Evolutionary conservation across 2,797 vertebrate genomes (phyloP), one percentile per base, ranked within the genome.

Genomic region (Xenentodon cancila): DNA sequence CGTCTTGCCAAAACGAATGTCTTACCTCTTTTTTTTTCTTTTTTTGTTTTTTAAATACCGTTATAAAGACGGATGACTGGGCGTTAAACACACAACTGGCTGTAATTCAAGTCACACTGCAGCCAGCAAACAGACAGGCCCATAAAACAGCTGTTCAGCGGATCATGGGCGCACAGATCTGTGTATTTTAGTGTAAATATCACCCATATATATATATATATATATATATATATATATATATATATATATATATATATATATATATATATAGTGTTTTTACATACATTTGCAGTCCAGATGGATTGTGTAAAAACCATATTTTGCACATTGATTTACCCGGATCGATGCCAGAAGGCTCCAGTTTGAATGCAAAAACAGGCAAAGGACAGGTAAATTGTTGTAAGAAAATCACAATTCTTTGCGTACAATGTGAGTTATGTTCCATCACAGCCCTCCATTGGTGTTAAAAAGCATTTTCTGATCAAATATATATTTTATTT

Each of bases 91-190:
- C 52, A 65, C 62, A 75, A 34, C 58, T 75, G 75, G 73, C 65
- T 81, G 71, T 21, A 61, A 71, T 78, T 83, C 76, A 77, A 74
- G 55, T 77, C 64, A 0, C 47, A 53, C 15, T 53, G 59, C 19
- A 46, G 19, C 47, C 65, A 68, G 9, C 34, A 59, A 15, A 15
- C 19, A 60, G 50, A 15, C 49, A 58, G 78, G 72, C 68, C 71
- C 8, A 21, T 17, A 54, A 53, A 60, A 64, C 78, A 73, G 70
- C 73, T 79, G 67, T 57, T 66, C 59, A 44, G 30, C 43, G 42
- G 4, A 59, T 59, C 56, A 45, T 32, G 18, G 40, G 0, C 47
- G 48, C 18, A 7, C 20, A 60, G 18, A 46, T 56, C 34, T 59
- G 22, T 63, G 48, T 30, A 48, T 40, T 15, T 40, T 40, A 40